Conservation (phyloP, 2,797 vertebrate genomes). For the Moxostoma hubbsi region DNA sequence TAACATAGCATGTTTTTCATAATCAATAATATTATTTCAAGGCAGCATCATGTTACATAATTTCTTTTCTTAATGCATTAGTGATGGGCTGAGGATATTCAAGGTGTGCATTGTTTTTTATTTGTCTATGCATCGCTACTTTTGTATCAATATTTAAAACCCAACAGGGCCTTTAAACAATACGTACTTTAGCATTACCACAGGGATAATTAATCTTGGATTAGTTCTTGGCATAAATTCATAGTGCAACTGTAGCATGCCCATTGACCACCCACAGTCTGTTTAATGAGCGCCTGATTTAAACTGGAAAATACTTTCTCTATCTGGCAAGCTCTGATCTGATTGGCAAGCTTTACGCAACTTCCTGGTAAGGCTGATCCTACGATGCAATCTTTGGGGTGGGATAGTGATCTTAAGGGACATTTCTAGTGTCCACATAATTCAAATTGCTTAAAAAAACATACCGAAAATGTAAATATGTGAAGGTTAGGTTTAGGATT, state of each 20-base stretch:
- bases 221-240: constrained; percentile 41
- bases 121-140: constrained; percentile 48
- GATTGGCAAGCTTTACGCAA: no score
- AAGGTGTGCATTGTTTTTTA: constrained; percentile 53
- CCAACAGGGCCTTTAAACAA: constrained; percentile 51
- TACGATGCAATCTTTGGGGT: no score
- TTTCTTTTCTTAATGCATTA: constrained; percentile 39
- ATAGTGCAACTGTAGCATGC: constrained; percentile 18
- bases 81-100: constrained; percentile 49
- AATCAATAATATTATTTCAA: constrained; percentile 35
- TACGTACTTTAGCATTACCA: constrained; percentile 52
- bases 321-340: neutral
- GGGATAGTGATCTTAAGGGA: no score
- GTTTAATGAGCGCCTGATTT: constrained; percentile 23
- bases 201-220: constrained; percentile 57
- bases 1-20: constrained; percentile 14
- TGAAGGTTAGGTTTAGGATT: no score
- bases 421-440: no score
- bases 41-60: neutral
- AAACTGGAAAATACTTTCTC: neutral
- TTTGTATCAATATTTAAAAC: constrained; percentile 57
- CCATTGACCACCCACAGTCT: no score
- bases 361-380: no score
- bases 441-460: no score
- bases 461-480: no score